A percentile compares a stretch with the other conserved stretches of the same genome.
Conservation (phyloP, 2,113 vertebrate species). For the Caracal caracal region DNA sequence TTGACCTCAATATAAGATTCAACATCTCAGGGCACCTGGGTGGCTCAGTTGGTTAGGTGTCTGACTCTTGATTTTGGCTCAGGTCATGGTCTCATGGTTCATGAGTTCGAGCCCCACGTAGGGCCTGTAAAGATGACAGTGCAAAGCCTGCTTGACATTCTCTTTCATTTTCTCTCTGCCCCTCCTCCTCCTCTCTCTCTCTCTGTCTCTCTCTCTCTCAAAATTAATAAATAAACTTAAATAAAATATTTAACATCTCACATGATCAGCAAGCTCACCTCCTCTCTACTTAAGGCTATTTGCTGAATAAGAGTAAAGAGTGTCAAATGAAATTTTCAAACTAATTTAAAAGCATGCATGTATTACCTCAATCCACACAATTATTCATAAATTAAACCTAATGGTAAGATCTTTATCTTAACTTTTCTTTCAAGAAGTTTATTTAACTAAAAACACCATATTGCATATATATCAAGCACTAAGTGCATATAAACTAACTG, state of each 20-base stretch:
- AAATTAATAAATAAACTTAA: too few species aligned
- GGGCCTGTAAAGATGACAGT: too few species aligned
- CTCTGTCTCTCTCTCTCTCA: too few species aligned
- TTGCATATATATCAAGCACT: neutral
- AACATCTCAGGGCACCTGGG: neutral
- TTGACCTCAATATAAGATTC: neutral
- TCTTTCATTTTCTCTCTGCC: too few species aligned
- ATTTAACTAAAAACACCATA: neutral
- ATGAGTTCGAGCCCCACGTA: too few species aligned
- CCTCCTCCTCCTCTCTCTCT: too few species aligned
- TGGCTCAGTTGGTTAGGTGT: too few species aligned
- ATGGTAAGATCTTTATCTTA: neutral
- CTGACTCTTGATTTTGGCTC: too few species aligned
- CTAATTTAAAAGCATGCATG: neutral
- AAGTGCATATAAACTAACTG: neutral
- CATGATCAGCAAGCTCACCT: neutral
- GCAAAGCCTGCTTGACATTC: too few species aligned
- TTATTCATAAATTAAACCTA: neutral
- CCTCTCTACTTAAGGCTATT: neutral
- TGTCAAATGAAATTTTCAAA: constrained; percentile 4
- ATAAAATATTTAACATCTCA: neutral
- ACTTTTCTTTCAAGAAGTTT: constrained; percentile 1
- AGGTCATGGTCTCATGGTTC: too few species aligned
- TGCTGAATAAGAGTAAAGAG: neutral
- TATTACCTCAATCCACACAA: neutral